These are phyloP conservation scores for Aythya baeri DNA, from an alignment of 2,113 vertebrate genomes.

Conservation along the genomic window DNA sequence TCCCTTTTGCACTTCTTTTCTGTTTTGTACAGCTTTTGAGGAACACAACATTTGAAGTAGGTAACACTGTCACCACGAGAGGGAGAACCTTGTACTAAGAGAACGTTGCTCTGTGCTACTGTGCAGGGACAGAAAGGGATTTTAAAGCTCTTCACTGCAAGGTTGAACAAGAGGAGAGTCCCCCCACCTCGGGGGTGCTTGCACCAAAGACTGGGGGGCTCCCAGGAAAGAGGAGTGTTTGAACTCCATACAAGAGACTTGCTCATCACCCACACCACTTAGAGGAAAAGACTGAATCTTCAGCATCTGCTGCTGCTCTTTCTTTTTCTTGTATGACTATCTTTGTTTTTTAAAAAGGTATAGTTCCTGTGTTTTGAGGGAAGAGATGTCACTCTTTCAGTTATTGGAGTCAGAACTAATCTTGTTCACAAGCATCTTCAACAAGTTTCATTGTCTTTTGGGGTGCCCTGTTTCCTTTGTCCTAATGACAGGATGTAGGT, in stretches of 20 bases:
- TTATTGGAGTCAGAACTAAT: neutral
- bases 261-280: constrained; percentile 15
- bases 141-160: constrained; percentile 47
- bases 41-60: constrained; percentile 35
- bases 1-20: constrained; percentile 38
- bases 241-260: constrained; percentile 47
- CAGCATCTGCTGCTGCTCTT: constrained; percentile 17
- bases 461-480: neutral
- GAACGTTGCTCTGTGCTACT: constrained; percentile 40
- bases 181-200: neutral
- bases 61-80: constrained; percentile 47
- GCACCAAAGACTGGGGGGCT: constrained; percentile 54
- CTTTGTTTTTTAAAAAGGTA: neutral
- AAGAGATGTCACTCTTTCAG: neutral
- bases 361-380: constrained; percentile 4
- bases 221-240: constrained; percentile 25
- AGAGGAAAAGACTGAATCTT: constrained; percentile 22
- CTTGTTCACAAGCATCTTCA: neutral
- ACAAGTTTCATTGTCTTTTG: neutral
- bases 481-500: neutral
- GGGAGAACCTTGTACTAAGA: constrained; percentile 39
- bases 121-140: constrained; percentile 53
- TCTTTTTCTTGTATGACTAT: neutral
- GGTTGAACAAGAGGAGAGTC: constrained; percentile 31
- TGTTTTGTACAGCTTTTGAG: constrained; percentile 16